Evolutionary conservation across 2,113 vertebrate genomes (phyloP), one percentile per base, ranked within the genome.

Genomic region (Chaenogobius annularis): DNA sequence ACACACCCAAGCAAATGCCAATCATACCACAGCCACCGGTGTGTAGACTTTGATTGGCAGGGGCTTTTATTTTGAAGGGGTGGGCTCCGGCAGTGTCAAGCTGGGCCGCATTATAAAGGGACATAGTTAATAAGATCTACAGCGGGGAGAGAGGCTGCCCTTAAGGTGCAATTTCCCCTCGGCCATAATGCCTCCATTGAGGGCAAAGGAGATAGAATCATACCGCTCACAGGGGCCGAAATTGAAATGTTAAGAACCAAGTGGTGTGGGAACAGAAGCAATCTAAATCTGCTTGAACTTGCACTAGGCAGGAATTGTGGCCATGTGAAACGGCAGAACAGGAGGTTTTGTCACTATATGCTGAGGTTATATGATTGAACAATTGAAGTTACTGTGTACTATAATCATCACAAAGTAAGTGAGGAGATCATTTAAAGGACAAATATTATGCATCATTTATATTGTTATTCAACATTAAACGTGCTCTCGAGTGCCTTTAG

Each of bases 111-210:
- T 84, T 88, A 83, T 85, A 22, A 73, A 26, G 73, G 72, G 75
- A 63, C 54, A 26, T 79, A 68, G 78, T 83, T 90, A 87, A 89
- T 88, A 86, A 88, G 83, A 83, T 80, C 84, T 85, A 81, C 79
- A 87, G 85, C 83, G 58, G 88, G 79, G 80, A 87, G 73, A 79
- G 79, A 59, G 78, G 31, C 78, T 61, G 80, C 75, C 80, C 83
- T 85, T 63, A 69, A 84, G 87, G 82, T 89, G 78, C 82, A 77
- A 79, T 84, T 85, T 88, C 80, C 79, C 82, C 79, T 77, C 68
- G 10, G 78, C 74, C 72, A 85, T 84, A 88, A 88, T 79, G 54
- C 73, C 10, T 50, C 69, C 58, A 77, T 90, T 83, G 82, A 83
- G 59, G 61, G 55, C 62, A 71, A 64, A 19, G 2, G 56, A 80